Evolutionary conservation across 64 coral and sea anemone genomes (phyloP).

Genomic region (Catalaphyllia jardinei): DNA sequence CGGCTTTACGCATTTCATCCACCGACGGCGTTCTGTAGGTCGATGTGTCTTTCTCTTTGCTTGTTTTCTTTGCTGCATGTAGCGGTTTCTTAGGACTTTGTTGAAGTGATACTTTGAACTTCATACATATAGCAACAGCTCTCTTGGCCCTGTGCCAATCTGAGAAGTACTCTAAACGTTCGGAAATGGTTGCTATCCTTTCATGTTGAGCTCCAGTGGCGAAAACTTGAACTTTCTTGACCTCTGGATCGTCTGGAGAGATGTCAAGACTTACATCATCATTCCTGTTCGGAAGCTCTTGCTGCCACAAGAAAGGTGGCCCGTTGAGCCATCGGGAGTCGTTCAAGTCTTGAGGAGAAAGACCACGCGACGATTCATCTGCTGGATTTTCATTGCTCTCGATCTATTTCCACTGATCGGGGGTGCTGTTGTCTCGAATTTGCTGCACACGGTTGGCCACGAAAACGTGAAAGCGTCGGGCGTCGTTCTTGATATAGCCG

Average conservation of each 20-base stretch:
- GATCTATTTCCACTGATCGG: slow-evolving; percentile 26
- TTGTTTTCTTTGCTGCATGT: not conserved
- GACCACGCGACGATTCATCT: slow-evolving; percentile 31
- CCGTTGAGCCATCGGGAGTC: slow-evolving; percentile 33
- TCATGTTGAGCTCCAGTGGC: not conserved
- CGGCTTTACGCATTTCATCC: slow-evolving; percentile 26
- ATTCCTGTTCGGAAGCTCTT: slow-evolving; percentile 4
- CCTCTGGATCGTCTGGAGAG: slow-evolving; percentile 28
- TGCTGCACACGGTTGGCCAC: slow-evolving; percentile 36
- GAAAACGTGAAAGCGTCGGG: slow-evolving; percentile 31
- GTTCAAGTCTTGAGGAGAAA: slow-evolving; percentile 13
- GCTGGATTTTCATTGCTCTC: slow-evolving; percentile 27
- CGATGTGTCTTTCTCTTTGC: slow-evolving; percentile 7
- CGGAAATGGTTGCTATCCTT: slow-evolving; percentile 4
- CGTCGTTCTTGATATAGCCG: slow-evolving; percentile 12
- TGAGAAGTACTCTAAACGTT: slow-evolving; percentile 23
- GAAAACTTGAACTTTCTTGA: slow-evolving; percentile 28
- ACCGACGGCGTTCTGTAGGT: slow-evolving; percentile 5
- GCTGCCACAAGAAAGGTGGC: slow-evolving; percentile 43
- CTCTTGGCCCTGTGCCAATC: slow-evolving; percentile 47
- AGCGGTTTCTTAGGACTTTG: not conserved
- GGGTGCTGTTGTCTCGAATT: slow-evolving; percentile 14
- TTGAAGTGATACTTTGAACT: not conserved
- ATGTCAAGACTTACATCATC: not conserved
- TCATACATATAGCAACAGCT: slow-evolving; percentile 34